These are phyloP conservation scores for Eurois occulta DNA, from an alignment of 2,888 invertebrate species.

Conservation along the genomic window DNA sequence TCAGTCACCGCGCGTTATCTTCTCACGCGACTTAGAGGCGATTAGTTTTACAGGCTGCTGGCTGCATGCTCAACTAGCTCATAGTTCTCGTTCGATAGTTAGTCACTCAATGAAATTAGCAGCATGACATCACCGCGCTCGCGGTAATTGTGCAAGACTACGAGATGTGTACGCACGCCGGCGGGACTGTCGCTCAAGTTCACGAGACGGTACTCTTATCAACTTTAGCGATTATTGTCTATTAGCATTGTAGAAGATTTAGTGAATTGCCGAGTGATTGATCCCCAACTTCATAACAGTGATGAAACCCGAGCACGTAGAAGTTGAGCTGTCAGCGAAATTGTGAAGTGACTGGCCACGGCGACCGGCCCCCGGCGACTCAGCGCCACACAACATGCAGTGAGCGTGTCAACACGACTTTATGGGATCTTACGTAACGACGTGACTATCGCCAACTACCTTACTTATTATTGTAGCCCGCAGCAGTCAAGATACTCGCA, in stretches of 20 bases:
- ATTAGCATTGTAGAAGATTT: background rate
- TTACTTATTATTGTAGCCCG: background rate
- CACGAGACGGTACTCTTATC: constrained; percentile 24
- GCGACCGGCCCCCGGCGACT: background rate
- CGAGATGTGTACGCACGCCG: constrained; percentile 32
- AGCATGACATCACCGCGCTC: constrained; percentile 76
- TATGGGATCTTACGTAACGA: background rate
- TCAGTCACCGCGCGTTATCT: background rate
- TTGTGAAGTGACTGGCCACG: background rate
- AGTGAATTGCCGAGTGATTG: background rate
- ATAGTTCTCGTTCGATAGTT: constrained; percentile 43
- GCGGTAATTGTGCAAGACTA: constrained; percentile 61
- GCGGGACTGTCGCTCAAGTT: constrained; percentile 48
- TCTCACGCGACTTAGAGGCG: constrained; percentile 51
- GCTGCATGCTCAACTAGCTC: constrained; percentile 28
- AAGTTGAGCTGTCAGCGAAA: background rate
- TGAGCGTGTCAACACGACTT: background rate
- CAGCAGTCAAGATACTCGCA: background rate
- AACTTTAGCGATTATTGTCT: background rate
- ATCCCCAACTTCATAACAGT: background rate
- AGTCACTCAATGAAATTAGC: constrained; percentile 72
- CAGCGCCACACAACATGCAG: background rate
- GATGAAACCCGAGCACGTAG: background rate
- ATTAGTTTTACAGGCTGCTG: constrained; percentile 28
- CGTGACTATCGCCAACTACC: background rate